A percentile compares a stretch with the other conserved stretches of the same genome.
phyloP scores from a whole-genome alignment of 1,140 invertebrate species.

The Onthophagus taurus region DNA sequence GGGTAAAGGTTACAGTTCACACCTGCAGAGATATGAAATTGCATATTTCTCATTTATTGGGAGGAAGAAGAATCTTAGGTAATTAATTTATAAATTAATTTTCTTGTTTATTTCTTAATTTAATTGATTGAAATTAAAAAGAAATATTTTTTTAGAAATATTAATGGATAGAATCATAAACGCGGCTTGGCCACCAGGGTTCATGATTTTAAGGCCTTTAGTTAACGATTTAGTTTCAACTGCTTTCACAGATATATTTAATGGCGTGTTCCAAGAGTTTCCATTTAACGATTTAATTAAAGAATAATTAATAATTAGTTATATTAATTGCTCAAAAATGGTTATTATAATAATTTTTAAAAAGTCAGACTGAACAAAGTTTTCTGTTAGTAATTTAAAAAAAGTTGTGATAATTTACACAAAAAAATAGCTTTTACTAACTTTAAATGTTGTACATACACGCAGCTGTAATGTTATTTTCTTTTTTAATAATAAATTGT shows the following conservation, averaged over 20 bases:
- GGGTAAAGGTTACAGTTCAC: constrained; percentile 60
- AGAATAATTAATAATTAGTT: background rate
- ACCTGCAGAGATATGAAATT: constrained; percentile 63
- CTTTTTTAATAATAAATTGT: too few species aligned
- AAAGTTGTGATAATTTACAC: background rate
- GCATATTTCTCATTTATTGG: constrained; percentile 62
- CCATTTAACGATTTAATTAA: constrained; percentile 29
- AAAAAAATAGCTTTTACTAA: background rate
- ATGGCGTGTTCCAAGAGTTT: constrained; percentile 57
- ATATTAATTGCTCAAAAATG: background rate
- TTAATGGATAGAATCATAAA: constrained; percentile 61
- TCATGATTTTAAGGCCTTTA: constrained; percentile 57
- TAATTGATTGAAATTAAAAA: too few species aligned
- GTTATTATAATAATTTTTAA: background rate
- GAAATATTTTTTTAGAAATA: too few species aligned
- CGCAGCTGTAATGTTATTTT: constrained; percentile 14
- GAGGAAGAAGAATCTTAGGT: constrained; percentile 55
- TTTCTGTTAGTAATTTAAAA: background rate
- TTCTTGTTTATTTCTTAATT: too few species aligned
- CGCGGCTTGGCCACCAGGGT: constrained; percentile 64
- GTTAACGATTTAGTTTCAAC: constrained; percentile 73
- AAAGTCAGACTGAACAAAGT: background rate
- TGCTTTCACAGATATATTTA: constrained; percentile 73
- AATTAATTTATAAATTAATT: constrained; percentile 28
- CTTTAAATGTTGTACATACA: background rate